Evolutionary conservation across 2,113 vertebrate genomes (phyloP), one percentile per base, ranked within the genome.

Genomic region (Gavialis gangeticus): DNA sequence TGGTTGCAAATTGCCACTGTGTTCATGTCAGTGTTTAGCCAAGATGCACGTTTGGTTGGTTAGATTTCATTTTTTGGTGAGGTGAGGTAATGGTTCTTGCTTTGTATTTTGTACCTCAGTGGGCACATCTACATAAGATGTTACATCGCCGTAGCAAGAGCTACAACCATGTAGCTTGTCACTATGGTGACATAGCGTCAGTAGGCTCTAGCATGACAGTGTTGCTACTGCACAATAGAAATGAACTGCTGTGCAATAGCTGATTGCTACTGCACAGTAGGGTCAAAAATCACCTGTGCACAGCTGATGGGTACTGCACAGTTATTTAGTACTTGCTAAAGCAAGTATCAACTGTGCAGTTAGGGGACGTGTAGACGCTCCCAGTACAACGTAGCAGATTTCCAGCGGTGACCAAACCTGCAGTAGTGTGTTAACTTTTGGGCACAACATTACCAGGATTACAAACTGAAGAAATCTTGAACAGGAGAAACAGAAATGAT

Each of bases 401-500:
- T 91, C 88, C 88, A 77, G 75, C 75, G 87, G 90, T n/a, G n/a
- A 22, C 1, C 18, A 89, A 92, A 91, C 64, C 87, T 66, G 18
- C 30, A 34, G 21, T 69, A 19, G 5, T 69, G 37, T 1, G 2
- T 59, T 84, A 75, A 91, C 69, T 91, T 89, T 87, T 84, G 90
- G 84, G 82, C 64, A 69, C 28, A 21, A 11, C 2, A 2, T 10
- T 90, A 34, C 79, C 86, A 85, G 77, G 34, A 93, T 87, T 86
- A 79, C n/a, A 92, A 96, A 27, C 27, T 73, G 16, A 89, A 87
- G 19, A 30, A 25, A 91, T 64, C 60, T 79, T 71, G 46, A 8
- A 95, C 75, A 79, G 91, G 89, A 84, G 55, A 64, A 96, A 87
- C 57, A 84, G 93, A 94, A 95, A 58, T 92, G 82, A 84, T 84